phyloP scores from a whole-genome alignment of 2,888 invertebrate species.

The Steromphala cineraria region DNA sequence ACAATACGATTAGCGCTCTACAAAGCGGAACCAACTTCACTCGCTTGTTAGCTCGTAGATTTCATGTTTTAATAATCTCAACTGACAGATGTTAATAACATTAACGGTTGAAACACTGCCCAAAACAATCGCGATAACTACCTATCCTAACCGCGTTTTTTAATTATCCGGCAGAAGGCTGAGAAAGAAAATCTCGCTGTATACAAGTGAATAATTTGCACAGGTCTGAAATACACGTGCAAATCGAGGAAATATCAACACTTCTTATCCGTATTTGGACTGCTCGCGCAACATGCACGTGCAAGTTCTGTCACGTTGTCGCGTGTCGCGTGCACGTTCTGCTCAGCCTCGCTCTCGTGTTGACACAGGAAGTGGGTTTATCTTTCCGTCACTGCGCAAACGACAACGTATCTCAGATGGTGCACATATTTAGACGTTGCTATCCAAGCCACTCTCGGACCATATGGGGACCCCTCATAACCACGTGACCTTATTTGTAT shows the following conservation, averaged over 20 bases:
- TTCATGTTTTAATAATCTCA: background rate
- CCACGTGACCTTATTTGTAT: background rate
- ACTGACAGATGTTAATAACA: constrained; percentile 11
- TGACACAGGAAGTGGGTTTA: constrained; percentile 14
- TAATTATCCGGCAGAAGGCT: background rate
- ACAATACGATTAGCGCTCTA: background rate
- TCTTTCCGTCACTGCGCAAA: background rate
- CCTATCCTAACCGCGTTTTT: background rate
- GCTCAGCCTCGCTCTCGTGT: constrained; percentile 3
- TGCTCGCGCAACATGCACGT: constrained; percentile 12
- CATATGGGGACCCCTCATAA: background rate
- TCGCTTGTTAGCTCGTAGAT: background rate
- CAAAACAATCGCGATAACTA: constrained; percentile 3
- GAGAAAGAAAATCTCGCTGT: background rate
- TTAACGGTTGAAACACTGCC: background rate
- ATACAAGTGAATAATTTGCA: constrained; percentile 12
- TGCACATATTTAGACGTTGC: background rate
- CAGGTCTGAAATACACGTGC: constrained; percentile 7
- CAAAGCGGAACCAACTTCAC: background rate
- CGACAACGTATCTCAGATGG: background rate
- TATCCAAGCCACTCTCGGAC: background rate
- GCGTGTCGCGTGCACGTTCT: constrained; percentile 7
- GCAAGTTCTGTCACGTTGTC: background rate
- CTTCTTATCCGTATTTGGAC: background rate
- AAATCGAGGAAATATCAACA: constrained; percentile 13